Percentiles rank a stretch among this genome's conserved stretches.
phyloP scores from a whole-genome alignment of 1,140 invertebrate genomes.

The Danaus plexippus region DNA sequence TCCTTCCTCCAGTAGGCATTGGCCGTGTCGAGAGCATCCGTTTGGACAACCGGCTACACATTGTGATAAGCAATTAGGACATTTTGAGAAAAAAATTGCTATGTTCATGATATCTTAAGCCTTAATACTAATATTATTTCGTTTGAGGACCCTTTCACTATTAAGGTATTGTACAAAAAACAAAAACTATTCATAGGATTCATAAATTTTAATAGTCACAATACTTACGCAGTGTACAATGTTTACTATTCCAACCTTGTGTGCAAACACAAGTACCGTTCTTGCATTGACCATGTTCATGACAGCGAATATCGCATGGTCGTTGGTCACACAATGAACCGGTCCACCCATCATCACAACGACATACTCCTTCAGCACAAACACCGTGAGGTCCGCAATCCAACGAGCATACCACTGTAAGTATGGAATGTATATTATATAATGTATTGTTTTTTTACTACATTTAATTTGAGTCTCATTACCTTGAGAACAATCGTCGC shows the following conservation, averaged over 20 bases:
- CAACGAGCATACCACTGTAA: slow-evolving; percentile 86
- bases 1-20: slow-evolving; percentile 88
- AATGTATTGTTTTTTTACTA: too few relatives aligned
- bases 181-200: too few relatives aligned
- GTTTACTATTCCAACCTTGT: slow-evolving; percentile 97
- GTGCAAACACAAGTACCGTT: slow-evolving; percentile 97
- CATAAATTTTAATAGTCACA: slow-evolving; percentile 6
- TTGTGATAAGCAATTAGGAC: too few relatives aligned
- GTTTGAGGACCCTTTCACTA: too few relatives aligned
- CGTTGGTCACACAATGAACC: slow-evolving; percentile 91
- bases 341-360: slow-evolving; percentile 92
- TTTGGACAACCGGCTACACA: slow-evolving; percentile 92
- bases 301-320: slow-evolving; percentile 91
- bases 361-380: slow-evolving; percentile 91
- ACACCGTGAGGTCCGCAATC: slow-evolving; percentile 92
- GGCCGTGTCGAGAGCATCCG: slow-evolving; percentile 91
- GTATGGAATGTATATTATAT: slow-evolving; percentile 1
- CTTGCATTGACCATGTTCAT: slow-evolving; percentile 96
- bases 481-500: slow-evolving; percentile 92
- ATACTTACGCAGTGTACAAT: slow-evolving; percentile 93
- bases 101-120: too few relatives aligned
- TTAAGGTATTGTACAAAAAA: too few relatives aligned
- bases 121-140: too few relatives aligned
- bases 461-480: slow-evolving; percentile 8
- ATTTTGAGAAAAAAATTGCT: too few relatives aligned